phyloP scores from a whole-genome alignment of 2,797 vertebrate genomes.

The Champsocephalus esox region DNA sequence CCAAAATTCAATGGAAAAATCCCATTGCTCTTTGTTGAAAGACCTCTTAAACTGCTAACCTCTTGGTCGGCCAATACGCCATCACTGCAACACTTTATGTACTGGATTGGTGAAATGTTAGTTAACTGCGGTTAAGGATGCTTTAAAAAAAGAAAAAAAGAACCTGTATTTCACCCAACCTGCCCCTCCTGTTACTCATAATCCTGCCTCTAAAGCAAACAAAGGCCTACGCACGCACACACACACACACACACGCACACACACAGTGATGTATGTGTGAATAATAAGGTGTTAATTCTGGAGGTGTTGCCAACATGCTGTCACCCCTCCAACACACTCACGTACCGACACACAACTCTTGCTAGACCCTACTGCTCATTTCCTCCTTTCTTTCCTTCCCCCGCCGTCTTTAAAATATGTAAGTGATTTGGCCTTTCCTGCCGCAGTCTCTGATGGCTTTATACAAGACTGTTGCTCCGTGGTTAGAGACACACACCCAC shows the following conservation, averaged over 20 bases:
- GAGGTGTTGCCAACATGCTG: conserved; percentile 70
- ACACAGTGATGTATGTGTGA: conserved; percentile 64
- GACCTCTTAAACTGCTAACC: too few relatives aligned
- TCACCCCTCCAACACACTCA: conserved; percentile 49
- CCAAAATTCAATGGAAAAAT: too few relatives aligned
- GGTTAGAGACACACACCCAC: conserved; percentile 5
- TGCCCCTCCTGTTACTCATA: conserved; percentile 16
- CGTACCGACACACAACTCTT: conserved; percentile 47
- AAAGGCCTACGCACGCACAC: not conserved
- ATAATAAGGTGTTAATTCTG: conserved; percentile 77
- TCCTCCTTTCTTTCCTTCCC: conserved; percentile 53
- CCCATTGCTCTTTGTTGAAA: too few relatives aligned
- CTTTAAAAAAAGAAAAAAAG: conserved; percentile 1
- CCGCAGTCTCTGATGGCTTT: conserved; percentile 43
- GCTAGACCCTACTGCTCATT: conserved; percentile 70
- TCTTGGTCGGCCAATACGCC: too few relatives aligned
- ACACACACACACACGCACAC: conserved; percentile 1
- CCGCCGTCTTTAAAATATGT: conserved; percentile 57
- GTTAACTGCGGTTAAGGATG: too few relatives aligned
- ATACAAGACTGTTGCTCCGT: conserved; percentile 32
- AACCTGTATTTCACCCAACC: not conserved
- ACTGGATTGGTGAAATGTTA: too few relatives aligned
- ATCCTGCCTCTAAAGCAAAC: conserved; percentile 23
- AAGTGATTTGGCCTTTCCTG: conserved; percentile 70
- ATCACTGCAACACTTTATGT: too few relatives aligned